Evolutionary conservation across 2,113 vertebrate species (phyloP).

Genomic region (Epinephelus fuscoguttatus): DNA sequence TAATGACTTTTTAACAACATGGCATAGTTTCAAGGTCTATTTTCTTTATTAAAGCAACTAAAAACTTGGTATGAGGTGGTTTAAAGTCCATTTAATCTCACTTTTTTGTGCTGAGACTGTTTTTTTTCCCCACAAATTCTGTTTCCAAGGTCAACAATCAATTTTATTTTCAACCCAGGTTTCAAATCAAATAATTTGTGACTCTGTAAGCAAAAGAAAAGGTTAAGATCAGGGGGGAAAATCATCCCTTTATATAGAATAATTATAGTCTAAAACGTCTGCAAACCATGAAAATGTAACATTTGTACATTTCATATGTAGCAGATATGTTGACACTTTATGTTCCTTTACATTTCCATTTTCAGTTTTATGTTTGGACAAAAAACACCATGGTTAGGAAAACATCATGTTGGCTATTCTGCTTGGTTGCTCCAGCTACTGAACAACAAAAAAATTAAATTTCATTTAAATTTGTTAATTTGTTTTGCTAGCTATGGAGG

Average conservation of each 20-base stretch:
- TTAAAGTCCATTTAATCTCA: background rate
- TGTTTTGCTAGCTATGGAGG: too few relatives aligned
- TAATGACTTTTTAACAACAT: conserved; percentile 2
- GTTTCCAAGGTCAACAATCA: background rate
- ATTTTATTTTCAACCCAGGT: background rate
- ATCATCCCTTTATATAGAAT: background rate
- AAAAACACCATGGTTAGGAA: too few relatives aligned
- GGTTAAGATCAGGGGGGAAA: too few relatives aligned
- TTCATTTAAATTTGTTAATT: too few relatives aligned
- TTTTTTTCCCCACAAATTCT: background rate
- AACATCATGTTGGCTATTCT: too few relatives aligned
- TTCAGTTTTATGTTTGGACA: too few relatives aligned
- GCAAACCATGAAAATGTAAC: too few relatives aligned
- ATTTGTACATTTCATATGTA: too few relatives aligned
- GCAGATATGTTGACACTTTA: too few relatives aligned
- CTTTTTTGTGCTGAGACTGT: background rate
- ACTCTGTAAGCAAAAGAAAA: background rate
- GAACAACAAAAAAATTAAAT: too few relatives aligned
- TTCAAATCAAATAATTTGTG: background rate
- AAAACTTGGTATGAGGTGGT: background rate
- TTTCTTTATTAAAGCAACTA: background rate
- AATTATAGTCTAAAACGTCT: background rate
- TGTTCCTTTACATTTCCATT: too few relatives aligned
- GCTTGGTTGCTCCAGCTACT: too few relatives aligned
- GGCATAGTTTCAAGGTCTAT: background rate